These are phyloP conservation scores for Morinoia aosen DNA, from an alignment of 2,888 invertebrate species.

Conservation along the genomic window DNA sequence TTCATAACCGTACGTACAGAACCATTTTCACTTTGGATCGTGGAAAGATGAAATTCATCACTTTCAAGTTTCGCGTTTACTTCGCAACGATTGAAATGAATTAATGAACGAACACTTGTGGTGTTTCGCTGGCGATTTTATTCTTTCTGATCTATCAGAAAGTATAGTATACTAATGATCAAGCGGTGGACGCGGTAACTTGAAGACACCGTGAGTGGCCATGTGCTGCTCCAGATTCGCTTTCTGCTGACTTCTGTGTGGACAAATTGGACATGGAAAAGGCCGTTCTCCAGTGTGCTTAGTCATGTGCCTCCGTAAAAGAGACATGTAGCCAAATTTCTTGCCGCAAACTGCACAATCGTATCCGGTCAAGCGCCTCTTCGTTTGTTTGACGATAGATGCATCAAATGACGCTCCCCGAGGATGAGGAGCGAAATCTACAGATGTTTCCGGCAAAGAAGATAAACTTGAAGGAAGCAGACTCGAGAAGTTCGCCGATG, in stretches of 20 bases:
- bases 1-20: neutral
- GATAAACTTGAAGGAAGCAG: neutral
- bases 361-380: conserved; percentile 9
- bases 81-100: neutral
- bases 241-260: conserved; percentile 65
- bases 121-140: too few relatives aligned
- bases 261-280: conserved; percentile 65
- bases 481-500: conserved; percentile 1
- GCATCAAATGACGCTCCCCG: neutral
- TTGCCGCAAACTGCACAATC: conserved; percentile 65
- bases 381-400: neutral
- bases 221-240: conserved; percentile 60
- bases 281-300: conserved; percentile 66
- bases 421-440: neutral
- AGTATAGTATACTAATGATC: neutral
- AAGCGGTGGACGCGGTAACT: neutral
- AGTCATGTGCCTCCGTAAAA: conserved; percentile 64
- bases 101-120: neutral
- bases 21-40: neutral
- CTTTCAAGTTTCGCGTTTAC: neutral
- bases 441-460: neutral
- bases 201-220: conserved; percentile 36
- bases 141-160: too few relatives aligned
- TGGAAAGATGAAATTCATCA: neutral
- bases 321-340: conserved; percentile 64